Evolutionary conservation across 2,888 invertebrate species (phyloP).

Genomic region (Trichacis sp.): DNA sequence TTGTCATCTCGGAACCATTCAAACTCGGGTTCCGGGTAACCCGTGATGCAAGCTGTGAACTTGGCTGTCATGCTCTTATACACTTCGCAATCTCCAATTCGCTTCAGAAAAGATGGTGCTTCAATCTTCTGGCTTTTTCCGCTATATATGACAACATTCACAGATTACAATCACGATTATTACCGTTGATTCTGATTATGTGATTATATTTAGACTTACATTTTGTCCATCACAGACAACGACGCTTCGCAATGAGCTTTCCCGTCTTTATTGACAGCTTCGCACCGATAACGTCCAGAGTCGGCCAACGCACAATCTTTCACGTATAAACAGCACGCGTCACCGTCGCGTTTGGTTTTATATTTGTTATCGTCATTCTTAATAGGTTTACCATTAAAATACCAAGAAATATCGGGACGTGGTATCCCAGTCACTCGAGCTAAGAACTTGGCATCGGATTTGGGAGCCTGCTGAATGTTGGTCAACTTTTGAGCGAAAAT

Average conservation of each 20-base stretch:
- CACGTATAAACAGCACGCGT: slow-evolving; percentile 82
- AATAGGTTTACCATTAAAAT: slow-evolving; percentile 83
- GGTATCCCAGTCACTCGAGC: slow-evolving; percentile 86
- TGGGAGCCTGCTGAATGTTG: slow-evolving; percentile 80
- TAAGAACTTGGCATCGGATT: slow-evolving; percentile 85
- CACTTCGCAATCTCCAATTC: slow-evolving; percentile 88
- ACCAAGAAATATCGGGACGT: slow-evolving; percentile 88
- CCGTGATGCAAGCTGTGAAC: slow-evolving; percentile 92
- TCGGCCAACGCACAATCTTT: slow-evolving; percentile 77
- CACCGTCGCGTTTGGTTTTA: slow-evolving; percentile 82
- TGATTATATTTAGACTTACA: too few relatives aligned
- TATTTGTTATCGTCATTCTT: slow-evolving; percentile 78
- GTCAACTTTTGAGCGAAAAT: slow-evolving; percentile 81
- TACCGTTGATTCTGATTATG: slow-evolving; percentile 28
- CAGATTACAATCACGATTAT: slow-evolving; percentile 34
- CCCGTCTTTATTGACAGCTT: slow-evolving; percentile 85
- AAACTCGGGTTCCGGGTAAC: slow-evolving; percentile 88
- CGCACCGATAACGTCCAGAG: slow-evolving; percentile 81
- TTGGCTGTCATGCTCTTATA: slow-evolving; percentile 90
- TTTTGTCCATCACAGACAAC: slow-evolving; percentile 84
- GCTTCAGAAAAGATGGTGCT: slow-evolving; percentile 89
- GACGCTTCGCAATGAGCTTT: slow-evolving; percentile 80
- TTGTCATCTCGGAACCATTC: slow-evolving; percentile 88
- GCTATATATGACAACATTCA: too few relatives aligned
- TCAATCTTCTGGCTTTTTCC: slow-evolving; percentile 82